Evolutionary conservation across 2,113 vertebrate genomes (phyloP), one percentile per base, ranked within the genome.

Genomic region (Macaca mulatta): DNA sequence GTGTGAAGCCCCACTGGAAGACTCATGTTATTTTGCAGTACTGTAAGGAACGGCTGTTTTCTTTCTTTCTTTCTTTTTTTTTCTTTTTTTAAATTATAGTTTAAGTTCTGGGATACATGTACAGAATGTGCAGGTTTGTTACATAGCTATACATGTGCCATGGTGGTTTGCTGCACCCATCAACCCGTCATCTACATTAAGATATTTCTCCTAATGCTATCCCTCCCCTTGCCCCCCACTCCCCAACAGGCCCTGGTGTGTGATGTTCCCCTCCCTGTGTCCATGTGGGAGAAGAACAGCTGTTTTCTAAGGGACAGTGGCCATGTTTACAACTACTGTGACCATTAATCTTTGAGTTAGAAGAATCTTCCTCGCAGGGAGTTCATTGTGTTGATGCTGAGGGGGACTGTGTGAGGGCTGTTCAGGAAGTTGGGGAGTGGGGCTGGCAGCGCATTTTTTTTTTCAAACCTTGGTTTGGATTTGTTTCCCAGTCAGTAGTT

Each of bases 401-500:
- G 0, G 23, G 40, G n/a, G 23, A 6, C 20, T 30, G 4, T 0
- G 10, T 48, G 55, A 40, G 57, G 52, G 48, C 77, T 88, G 11
- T 40, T 45, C 4, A 25, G 52, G 52, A 70, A 79, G 89, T 70
- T 43, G 57, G 48, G 48, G 13, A 50, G 83, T 89, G 57, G 23
- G 35, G 8, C 93, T 74, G 55, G 81, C 12, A 18, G 61, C 45
- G 23, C n/a, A 3, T 90, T 30, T 23, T 55, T 55, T 6, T 80
- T 96, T 92, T 77, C 25, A 81, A 64, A 64, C 45, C 11, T 89
- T 96, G 40, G 50, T 90, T 95, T 93, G 72, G 50, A 78, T 95
- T 52, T 87, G 64, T 59, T 88, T 96, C 35, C 8, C n/a, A n/a
- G 85, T 90, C n/a, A 84, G 40, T 43, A 38, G 59, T 92, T 95